phyloP scores from a whole-genome alignment of 2,113 vertebrate genomes.

The Globicephala melas region DNA sequence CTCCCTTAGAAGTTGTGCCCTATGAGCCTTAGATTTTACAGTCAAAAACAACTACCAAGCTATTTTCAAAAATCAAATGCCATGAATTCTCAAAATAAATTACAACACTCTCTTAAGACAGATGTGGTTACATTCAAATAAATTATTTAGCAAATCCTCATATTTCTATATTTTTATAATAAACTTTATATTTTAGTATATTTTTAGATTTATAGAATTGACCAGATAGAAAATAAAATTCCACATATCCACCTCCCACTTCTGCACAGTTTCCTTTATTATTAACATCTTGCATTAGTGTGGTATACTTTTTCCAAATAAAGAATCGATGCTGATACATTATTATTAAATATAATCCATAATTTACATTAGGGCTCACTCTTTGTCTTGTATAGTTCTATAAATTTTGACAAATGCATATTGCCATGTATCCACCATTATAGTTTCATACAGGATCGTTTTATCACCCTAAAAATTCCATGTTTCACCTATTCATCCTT shows the following conservation, averaged over 20 bases:
- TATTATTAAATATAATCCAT: neutral
- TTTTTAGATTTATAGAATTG: neutral
- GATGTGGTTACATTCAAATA: neutral
- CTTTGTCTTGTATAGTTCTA: neutral
- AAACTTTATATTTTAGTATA: neutral
- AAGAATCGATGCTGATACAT: neutral
- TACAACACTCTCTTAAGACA: neutral
- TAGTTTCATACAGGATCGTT: neutral
- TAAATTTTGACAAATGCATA: neutral
- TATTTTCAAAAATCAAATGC: neutral
- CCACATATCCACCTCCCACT: too few species aligned
- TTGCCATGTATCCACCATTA: neutral
- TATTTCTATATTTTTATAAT: neutral
- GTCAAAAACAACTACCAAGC: neutral
- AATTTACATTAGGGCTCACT: neutral
- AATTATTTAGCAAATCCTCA: neutral
- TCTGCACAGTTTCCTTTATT: neutral
- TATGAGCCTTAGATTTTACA: neutral
- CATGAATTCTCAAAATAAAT: neutral
- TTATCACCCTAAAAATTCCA: neutral
- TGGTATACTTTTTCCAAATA: neutral
- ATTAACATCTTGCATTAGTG: neutral
- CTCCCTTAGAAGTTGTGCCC: neutral
- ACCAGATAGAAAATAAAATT: neutral
- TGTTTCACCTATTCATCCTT: neutral